Evolutionary conservation across 1,140 invertebrate genomes (phyloP).

Genomic region (Papilio machaon): DNA sequence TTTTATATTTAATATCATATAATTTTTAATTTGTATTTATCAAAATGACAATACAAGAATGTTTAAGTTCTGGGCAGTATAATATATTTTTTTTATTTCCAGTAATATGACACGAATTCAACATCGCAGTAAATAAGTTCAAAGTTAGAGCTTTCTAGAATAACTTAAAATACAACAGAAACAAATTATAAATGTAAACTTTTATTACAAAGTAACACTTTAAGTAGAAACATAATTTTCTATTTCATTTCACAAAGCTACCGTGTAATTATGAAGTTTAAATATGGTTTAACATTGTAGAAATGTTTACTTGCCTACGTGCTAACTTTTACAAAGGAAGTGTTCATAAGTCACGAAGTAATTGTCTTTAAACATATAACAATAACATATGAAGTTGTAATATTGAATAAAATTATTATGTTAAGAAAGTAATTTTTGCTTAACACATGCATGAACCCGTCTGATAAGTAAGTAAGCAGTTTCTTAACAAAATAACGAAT

Average conservation of each 20-base stretch:
- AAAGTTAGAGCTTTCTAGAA: too few relatives aligned
- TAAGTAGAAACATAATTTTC: background rate
- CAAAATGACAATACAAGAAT: too few relatives aligned
- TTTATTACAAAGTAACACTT: background rate
- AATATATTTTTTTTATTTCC: too few relatives aligned
- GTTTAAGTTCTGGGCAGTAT: too few relatives aligned
- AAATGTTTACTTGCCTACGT: background rate
- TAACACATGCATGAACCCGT: too few relatives aligned
- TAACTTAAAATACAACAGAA: background rate
- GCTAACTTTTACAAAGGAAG: background rate
- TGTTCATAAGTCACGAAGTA: background rate
- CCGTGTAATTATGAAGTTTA: background rate
- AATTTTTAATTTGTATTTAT: too few relatives aligned
- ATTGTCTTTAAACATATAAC: background rate
- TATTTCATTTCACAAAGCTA: slow-evolving; percentile 12
- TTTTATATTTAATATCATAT: too few relatives aligned
- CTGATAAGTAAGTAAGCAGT: too few relatives aligned
- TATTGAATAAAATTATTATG: background rate
- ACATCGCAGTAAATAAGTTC: too few relatives aligned
- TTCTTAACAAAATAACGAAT: too few relatives aligned
- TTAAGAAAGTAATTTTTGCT: too few relatives aligned
- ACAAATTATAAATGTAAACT: background rate
- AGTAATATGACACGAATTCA: too few relatives aligned
- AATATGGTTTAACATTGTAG: background rate
- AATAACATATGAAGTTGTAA: background rate